Evolutionary conservation across 1,140 invertebrate species (phyloP), one percentile per base, ranked within the genome.

Genomic region (Drosophila neocordata): DNA sequence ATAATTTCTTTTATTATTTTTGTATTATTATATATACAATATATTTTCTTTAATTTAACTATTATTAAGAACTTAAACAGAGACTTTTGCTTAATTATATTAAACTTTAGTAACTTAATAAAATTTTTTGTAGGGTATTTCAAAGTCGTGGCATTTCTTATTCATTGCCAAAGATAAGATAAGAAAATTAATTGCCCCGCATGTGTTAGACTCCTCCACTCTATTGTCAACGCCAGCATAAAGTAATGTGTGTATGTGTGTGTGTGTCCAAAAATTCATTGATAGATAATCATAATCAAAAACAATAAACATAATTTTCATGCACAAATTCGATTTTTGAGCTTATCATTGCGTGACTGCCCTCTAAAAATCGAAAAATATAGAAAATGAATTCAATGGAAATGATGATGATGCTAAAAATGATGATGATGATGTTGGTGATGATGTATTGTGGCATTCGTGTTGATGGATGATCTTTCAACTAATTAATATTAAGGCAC

Each of bases 301-400:
- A 57, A 41, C 22, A 53, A 69, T 67, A 67, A 66, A 44, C 53
- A 79, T 77, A 79, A 73, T 82, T 83, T 75, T 65, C 77, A 79
- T 79, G 76, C 71, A 78, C 71, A 80, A 78, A 79, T 85, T 85
- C 82, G 81, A 87, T 85, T 77, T 20, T 77, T 85, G 65, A 66
- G 82, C 82, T 87, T 87, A 85, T 85, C 81, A 85, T 87, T 73
- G 82, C 82, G 77, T 87, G 82, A 85, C 73, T 66, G 64, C 38
- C 20, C 15, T 48, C 38, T 18, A 9, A 56, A 56, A 27, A 59
- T 59, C 15, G 34, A 59, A n/a, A n/a, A n/a, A n/a, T n/a, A 59
- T 41, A 4, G 57, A 59, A 59, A 58, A 53, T 20, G 11, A 18
- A 65, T 59, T 59, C n/a, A n/a, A n/a, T 27, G 38, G 8, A 9